phyloP scores from a whole-genome alignment of 2,888 invertebrate species.

The Lasioglossum lativentre region DNA sequence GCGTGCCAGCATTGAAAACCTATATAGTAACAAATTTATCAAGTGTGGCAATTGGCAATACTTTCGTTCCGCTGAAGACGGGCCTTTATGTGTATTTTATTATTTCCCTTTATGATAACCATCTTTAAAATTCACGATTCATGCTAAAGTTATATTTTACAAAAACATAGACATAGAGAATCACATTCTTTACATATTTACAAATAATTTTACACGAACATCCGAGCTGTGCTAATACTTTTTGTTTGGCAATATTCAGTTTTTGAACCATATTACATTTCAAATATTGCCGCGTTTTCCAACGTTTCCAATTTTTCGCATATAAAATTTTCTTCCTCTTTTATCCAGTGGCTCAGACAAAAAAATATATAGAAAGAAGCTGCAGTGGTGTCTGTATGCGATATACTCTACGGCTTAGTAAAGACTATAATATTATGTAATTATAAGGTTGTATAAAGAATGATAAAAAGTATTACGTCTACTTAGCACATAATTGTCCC shows the following conservation, averaged over 20 bases:
- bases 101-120: not conserved
- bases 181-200: not conserved
- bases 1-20: too few relatives aligned
- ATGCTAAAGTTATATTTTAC: not conserved
- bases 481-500: not conserved
- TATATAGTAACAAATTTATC: too few relatives aligned
- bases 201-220: not conserved
- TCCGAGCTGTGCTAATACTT: too few relatives aligned
- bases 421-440: slow-evolving; percentile 40
- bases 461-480: slow-evolving; percentile 20
- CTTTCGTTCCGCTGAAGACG: too few relatives aligned
- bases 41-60: too few relatives aligned
- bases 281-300: not conserved
- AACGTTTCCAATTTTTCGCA: not conserved
- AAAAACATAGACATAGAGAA: too few relatives aligned
- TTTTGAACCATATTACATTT: not conserved
- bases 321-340: not conserved
- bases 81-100: too few relatives aligned
- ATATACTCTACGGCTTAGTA: not conserved
- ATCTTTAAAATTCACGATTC: not conserved
- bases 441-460: not conserved
- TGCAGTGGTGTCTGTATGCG: not conserved
- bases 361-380: not conserved
- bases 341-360: not conserved
- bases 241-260: not conserved